phyloP scores from a whole-genome alignment of 2,888 invertebrate genomes.

The Drosophila recens region DNA sequence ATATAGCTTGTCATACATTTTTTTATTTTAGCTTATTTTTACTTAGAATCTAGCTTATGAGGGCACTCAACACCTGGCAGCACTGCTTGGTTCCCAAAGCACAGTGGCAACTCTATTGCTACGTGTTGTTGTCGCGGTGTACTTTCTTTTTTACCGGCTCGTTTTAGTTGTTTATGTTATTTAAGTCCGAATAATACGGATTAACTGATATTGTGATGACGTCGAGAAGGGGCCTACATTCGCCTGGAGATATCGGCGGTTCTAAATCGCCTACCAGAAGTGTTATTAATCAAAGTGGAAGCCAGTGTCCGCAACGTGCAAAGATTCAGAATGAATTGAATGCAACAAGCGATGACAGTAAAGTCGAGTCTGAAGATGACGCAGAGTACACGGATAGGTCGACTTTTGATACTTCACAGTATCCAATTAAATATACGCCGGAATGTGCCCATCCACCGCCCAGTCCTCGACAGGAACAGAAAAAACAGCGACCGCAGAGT shows the following conservation, averaged over 20 bases:
- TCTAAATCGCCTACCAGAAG: conserved; percentile 26
- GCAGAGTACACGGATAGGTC: background rate
- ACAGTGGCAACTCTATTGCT: no score
- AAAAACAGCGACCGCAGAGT: background rate
- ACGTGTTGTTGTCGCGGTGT: background rate
- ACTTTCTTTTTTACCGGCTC: conserved; percentile 2
- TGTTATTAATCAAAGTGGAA: background rate
- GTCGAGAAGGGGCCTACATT: conserved; percentile 23
- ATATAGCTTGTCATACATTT: no score
- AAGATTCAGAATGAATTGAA: background rate
- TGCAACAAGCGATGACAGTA: conserved; percentile 2
- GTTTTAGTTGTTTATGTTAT: background rate
- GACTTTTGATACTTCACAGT: background rate
- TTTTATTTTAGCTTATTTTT: no score
- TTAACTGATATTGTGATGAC: conserved; percentile 22
- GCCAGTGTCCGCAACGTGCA: background rate
- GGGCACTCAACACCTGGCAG: no score
- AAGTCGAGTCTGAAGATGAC: conserved; percentile 15
- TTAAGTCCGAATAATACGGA: background rate
- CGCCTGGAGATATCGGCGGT: background rate
- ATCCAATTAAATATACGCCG: background rate
- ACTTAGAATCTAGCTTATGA: no score
- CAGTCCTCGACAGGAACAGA: background rate
- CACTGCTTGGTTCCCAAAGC: no score
- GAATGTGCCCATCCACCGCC: background rate